Conservation (phyloP, 2,888 invertebrate species). For the Hesperia comma region DNA sequence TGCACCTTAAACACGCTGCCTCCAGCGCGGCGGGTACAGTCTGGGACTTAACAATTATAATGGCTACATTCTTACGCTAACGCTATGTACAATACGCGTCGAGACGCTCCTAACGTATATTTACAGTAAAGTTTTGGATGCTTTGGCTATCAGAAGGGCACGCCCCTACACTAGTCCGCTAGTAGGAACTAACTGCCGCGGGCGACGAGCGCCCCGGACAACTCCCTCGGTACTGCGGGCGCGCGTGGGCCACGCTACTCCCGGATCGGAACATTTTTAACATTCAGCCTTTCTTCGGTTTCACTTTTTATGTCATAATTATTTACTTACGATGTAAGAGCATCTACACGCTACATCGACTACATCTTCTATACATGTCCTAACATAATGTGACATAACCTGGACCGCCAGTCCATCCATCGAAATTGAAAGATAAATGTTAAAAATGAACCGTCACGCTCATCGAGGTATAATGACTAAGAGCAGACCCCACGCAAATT, state of each 20-base stretch:
- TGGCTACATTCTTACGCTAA: conserved; percentile 47
- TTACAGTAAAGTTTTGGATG: conserved; percentile 80
- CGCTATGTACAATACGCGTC: conserved; percentile 46
- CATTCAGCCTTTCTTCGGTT: background rate
- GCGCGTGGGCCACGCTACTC: conserved; percentile 14
- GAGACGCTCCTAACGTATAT: conserved; percentile 56
- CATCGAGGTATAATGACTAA: background rate
- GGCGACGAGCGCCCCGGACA: conserved; percentile 50
- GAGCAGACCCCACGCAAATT: conserved; percentile 9
- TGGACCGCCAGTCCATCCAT: too few relatives aligned
- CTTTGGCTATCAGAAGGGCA: conserved; percentile 80
- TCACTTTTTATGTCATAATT: too few relatives aligned
- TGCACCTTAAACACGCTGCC: background rate
- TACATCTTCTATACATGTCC: too few relatives aligned
- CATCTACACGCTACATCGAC: too few relatives aligned
- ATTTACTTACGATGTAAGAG: too few relatives aligned
- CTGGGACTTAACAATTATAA: conserved; percentile 40
- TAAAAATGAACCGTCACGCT: background rate
- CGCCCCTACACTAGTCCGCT: conserved; percentile 53
- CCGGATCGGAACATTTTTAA: conserved; percentile 8
- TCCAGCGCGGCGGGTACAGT: background rate
- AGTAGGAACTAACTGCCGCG: conserved; percentile 59
- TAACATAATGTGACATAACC: too few relatives aligned
- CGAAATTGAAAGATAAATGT: background rate
- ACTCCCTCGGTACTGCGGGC: conserved; percentile 30